A percentile compares a stretch with the other conserved stretches of the same genome.
These are phyloP conservation scores for Theretra japonica DNA, from an alignment of 2,888 invertebrate species.

Conservation along the genomic window DNA sequence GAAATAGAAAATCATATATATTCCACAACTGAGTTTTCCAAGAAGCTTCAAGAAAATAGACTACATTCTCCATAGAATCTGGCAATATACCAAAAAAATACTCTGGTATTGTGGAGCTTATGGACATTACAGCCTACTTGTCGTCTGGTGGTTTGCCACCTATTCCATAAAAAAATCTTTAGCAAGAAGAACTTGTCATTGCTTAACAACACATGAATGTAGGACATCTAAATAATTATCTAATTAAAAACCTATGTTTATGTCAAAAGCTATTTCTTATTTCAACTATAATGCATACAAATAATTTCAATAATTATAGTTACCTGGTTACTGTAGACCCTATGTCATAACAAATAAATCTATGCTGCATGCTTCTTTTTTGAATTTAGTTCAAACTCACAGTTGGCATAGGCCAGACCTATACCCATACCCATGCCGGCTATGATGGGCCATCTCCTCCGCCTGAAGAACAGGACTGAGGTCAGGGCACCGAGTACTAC, in stretches of 20 bases:
- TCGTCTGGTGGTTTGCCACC: no score
- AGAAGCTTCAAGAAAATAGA: no score
- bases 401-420: conserved; percentile 95
- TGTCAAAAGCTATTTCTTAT: no score
- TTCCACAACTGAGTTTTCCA: background rate
- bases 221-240: background rate
- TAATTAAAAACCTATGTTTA: no score
- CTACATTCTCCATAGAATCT: no score
- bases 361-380: conserved; percentile 62
- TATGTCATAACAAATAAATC: conserved; percentile 43
- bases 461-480: conserved; percentile 92
- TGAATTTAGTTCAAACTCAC: conserved; percentile 85
- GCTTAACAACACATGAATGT: background rate
- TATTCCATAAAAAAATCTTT: no score
- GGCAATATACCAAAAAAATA: no score
- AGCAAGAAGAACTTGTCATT: background rate
- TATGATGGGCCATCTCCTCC: conserved; percentile 94
- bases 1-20: background rate
- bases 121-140: no score
- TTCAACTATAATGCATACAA: no score
- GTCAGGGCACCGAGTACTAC: conserved; percentile 91
- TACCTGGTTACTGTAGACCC: conserved; percentile 62
- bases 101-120: no score
- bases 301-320: background rate
- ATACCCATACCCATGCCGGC: conserved; percentile 95